These are phyloP conservation scores for Pyrocoelia pectoralis DNA, from an alignment of 2,888 invertebrate genomes.

Conservation along the genomic window DNA sequence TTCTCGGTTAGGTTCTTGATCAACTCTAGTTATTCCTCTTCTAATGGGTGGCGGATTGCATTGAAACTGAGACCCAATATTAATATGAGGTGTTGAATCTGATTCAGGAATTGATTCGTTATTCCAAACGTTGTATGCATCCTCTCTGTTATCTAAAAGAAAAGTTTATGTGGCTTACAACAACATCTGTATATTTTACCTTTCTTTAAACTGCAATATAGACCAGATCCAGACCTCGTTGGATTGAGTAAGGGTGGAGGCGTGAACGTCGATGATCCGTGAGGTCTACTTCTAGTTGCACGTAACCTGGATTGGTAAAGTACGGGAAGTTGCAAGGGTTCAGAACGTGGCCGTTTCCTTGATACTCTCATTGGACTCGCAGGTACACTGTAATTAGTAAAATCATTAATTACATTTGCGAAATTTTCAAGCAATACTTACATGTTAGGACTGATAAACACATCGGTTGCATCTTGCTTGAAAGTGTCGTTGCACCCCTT, in stretches of 20 bases:
- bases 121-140: slow-evolving; percentile 50
- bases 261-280: slow-evolving; percentile 76
- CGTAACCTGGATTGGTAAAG: slow-evolving; percentile 63
- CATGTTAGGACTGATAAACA: slow-evolving; percentile 78
- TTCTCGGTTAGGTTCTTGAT: slow-evolving; percentile 66
- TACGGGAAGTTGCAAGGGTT: slow-evolving; percentile 63
- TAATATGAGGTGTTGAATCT: slow-evolving; percentile 78
- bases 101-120: slow-evolving; percentile 60
- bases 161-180: not conserved
- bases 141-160: slow-evolving; percentile 48
- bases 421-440: too few species aligned
- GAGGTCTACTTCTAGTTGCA: slow-evolving; percentile 60
- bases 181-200: too few species aligned
- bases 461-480: slow-evolving; percentile 73
- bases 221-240: slow-evolving; percentile 85
- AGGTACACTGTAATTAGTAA: slow-evolving; percentile 65
- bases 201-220: slow-evolving; percentile 65
- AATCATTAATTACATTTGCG: too few species aligned
- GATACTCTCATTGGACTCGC: slow-evolving; percentile 72
- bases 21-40: slow-evolving; percentile 62
- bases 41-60: slow-evolving; percentile 73
- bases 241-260: slow-evolving; percentile 96
- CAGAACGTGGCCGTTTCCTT: slow-evolving; percentile 71
- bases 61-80: slow-evolving; percentile 88
- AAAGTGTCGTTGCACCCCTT: slow-evolving; percentile 53